A percentile compares a stretch with the other conserved stretches of the same genome.
Evolutionary conservation across 2,888 invertebrate species (phyloP).

Genomic region (Autographa gamma): DNA sequence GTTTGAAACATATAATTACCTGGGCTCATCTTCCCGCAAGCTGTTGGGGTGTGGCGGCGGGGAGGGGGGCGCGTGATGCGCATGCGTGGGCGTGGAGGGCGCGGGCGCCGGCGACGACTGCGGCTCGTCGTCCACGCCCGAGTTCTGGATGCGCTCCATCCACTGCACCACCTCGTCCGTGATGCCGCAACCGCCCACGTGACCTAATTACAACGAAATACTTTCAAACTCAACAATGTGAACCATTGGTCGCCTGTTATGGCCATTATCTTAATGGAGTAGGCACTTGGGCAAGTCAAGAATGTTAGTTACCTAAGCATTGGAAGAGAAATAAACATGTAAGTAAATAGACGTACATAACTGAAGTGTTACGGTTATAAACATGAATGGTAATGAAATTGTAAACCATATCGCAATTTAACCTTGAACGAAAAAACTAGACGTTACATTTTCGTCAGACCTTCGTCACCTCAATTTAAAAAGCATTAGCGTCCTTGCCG

Average conservation of each 20-base stretch:
- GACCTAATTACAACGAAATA: slow-evolving; percentile 88
- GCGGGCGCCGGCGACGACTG: slow-evolving; percentile 71
- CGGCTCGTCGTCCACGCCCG: slow-evolving; percentile 90
- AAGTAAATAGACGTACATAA: slow-evolving; percentile 1
- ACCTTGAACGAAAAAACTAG: slow-evolving; percentile 28
- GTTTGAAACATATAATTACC: slow-evolving; percentile 69
- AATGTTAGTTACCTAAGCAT: neutral
- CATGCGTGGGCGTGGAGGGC: slow-evolving; percentile 65
- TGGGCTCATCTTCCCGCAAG: slow-evolving; percentile 81
- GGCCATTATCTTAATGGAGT: neutral
- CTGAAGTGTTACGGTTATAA: slow-evolving; percentile 1
- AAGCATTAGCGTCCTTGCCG: slow-evolving; percentile 6
- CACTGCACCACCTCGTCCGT: slow-evolving; percentile 96
- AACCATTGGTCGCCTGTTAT: neutral
- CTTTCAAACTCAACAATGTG: neutral
- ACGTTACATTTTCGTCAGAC: slow-evolving; percentile 12
- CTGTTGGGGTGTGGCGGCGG: slow-evolving; percentile 82
- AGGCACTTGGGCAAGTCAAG: neutral
- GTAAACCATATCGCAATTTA: neutral
- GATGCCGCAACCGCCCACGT: slow-evolving; percentile 95
- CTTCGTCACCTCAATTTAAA: slow-evolving; percentile 8
- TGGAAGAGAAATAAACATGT: neutral
- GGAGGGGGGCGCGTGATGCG: slow-evolving; percentile 70
- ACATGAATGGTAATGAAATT: slow-evolving; percentile 1
- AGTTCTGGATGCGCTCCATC: slow-evolving; percentile 97